Base-by-base conservation (phyloP, 2,888 invertebrate genomes). In the Synergus laeviventris region DNA sequence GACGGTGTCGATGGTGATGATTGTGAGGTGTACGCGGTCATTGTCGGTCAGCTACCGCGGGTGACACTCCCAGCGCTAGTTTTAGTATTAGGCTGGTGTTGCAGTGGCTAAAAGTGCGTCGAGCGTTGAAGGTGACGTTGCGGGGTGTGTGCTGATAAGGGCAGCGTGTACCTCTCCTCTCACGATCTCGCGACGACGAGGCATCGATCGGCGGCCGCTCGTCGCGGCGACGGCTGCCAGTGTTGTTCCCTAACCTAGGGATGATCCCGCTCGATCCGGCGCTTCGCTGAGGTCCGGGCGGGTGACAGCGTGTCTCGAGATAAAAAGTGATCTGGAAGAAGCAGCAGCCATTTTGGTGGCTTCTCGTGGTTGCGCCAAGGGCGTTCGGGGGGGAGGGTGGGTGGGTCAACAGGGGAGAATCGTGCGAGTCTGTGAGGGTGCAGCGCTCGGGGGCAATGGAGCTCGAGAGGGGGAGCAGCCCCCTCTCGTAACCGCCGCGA, bases 401-500 rank as follows among this genome's bases (percentile, higher is more conserved):
- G 74, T 79, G 81, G 78, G 84, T 83, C 85, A 82, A 81, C 78
- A 76, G 75, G 75, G 81, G 81, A 83, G 84, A 83, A 83, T 85
- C 79, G 86, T 85, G 84, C 86, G 84, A 84, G 87, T 87, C 87
- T 89, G 84, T 86, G 87, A 86, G 86, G 85, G 86, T 87, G 86
- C 86, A 83, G 84, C 87, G 88, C 89, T 87, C 84, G 87, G 87
- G 88, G 88, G 89, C 89, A 91, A 93, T 93, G 91, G 93, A 94
- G 94, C 93, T 92, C 92, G 92, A 92, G 92, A 93, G 92, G 93
- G 93, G 93, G 92, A 92, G 91, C 91, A 92, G 92, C 93, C 93
- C 93, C 93, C 93, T 92, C 93, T 92, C 93, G 92, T 92, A 92
- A 91, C 88, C 90, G 88, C 89, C 91, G 89, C 90, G 91, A 93